phyloP scores from a whole-genome alignment of 2,113 vertebrate genomes.

The Bubo bubo region DNA sequence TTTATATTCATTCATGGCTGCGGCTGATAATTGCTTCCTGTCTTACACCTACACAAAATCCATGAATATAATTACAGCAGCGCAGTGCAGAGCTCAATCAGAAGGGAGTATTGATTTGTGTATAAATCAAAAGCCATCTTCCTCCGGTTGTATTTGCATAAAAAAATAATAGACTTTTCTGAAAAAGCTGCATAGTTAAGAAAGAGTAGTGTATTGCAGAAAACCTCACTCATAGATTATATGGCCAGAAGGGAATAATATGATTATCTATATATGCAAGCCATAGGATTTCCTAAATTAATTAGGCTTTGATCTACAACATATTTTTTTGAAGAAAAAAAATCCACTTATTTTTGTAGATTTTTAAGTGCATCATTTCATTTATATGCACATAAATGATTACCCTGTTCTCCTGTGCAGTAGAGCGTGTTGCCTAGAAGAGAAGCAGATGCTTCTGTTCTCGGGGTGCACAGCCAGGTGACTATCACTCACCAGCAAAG shows the following conservation, averaged over 20 bases:
- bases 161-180: not conserved
- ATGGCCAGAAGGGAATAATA: not conserved
- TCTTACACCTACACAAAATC: slow-evolving; percentile 75
- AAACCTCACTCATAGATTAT: not conserved
- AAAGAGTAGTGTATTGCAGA: not conserved
- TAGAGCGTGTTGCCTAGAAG: not conserved
- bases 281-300: not conserved
- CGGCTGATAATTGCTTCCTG: slow-evolving; percentile 68
- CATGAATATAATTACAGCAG: slow-evolving; percentile 70
- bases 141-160: slow-evolving; percentile 14
- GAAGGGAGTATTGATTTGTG: slow-evolving; percentile 65
- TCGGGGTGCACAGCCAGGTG: not conserved
- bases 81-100: slow-evolving; percentile 42
- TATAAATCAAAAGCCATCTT: slow-evolving; percentile 50
- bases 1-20: slow-evolving; percentile 50
- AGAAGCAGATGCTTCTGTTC: not conserved
- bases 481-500: not conserved
- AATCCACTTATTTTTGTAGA: not conserved
- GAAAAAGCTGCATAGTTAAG: not conserved
- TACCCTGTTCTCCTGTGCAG: not conserved
- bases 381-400: not conserved
- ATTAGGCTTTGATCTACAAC: not conserved
- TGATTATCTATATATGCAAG: not conserved
- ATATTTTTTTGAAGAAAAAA: not conserved
- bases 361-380: not conserved